Percentiles rank a stretch among this genome's conserved stretches.
Conservation (phyloP, 2,113 vertebrate species). For the Alaudala cheleensis region DNA sequence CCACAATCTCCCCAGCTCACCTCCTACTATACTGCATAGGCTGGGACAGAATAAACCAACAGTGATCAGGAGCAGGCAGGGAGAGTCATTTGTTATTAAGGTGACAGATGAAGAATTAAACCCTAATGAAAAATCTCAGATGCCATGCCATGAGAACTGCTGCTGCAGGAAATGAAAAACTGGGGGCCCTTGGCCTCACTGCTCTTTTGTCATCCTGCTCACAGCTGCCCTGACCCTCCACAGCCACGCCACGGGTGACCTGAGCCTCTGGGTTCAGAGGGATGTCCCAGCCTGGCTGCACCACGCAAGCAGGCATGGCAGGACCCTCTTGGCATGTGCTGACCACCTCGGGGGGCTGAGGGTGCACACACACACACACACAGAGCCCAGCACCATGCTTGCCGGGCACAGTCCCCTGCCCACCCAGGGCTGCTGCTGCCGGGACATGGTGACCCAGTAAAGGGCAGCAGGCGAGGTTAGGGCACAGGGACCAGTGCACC, state of each 20-base stretch:
- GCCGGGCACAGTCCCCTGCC: not conserved
- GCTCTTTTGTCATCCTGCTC: not conserved
- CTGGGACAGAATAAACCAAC: not conserved
- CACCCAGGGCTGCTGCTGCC: not conserved
- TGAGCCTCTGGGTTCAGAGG: not conserved
- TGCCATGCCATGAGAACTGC: not conserved
- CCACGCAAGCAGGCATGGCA: accelerated
- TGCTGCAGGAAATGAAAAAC: slow-evolving; percentile 46
- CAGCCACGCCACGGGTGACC: not conserved
- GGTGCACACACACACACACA: accelerated
- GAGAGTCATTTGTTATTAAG: not conserved
- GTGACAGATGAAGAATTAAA: not conserved
- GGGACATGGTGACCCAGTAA: not conserved
- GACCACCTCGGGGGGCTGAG: not conserved
- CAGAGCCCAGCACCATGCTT: not conserved
- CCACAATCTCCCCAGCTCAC: not conserved
- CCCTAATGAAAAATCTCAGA: not conserved
- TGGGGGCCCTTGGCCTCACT: not conserved
- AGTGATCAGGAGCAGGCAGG: not conserved
- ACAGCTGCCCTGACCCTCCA: too few species aligned
- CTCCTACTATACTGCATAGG: not conserved
- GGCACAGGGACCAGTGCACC: not conserved
- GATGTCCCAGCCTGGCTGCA: not conserved
- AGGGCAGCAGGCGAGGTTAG: not conserved
- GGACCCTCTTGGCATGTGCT: not conserved